These are phyloP conservation scores for Popillia japonica DNA, from an alignment of 1,140 invertebrate genomes.

Conservation along the genomic window DNA sequence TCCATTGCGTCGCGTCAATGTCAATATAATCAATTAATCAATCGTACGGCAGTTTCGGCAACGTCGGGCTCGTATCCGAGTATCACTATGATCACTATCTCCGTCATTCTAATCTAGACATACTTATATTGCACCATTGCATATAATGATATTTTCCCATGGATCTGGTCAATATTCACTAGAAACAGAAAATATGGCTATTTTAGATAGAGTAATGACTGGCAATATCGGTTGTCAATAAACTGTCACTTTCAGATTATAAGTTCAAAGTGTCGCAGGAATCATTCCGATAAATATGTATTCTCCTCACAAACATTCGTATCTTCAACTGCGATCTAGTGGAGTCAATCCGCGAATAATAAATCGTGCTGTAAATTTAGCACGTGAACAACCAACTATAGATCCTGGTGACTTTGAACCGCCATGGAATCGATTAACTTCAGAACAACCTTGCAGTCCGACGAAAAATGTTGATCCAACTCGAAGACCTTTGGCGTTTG, in stretches of 20 bases:
- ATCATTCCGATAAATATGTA: slow-evolving; percentile 43
- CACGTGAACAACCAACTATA: slow-evolving; percentile 45
- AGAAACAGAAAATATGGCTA: no score
- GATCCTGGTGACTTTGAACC: slow-evolving; percentile 51
- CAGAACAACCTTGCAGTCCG: slow-evolving; percentile 54
- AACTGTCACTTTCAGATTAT: not conserved
- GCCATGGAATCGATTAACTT: slow-evolving; percentile 51
- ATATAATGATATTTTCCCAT: no score
- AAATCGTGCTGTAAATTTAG: slow-evolving; percentile 52
- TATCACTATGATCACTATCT: no score
- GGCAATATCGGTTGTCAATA: not conserved
- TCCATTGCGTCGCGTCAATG: no score
- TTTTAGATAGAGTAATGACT: no score
- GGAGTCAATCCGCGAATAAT: slow-evolving; percentile 51
- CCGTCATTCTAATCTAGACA: no score
- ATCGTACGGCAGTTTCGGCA: no score
- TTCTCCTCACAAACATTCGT: slow-evolving; percentile 54
- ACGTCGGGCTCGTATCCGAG: no score
- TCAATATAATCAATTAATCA: no score
- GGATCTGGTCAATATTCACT: not conserved
- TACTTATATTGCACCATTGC: no score
- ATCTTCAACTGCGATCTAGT: slow-evolving; percentile 47
- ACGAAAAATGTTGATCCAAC: slow-evolving; percentile 52
- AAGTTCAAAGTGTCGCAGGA: not conserved
- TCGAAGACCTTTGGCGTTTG: slow-evolving; percentile 53